Base-by-base conservation (phyloP, 2,113 vertebrate species). In the Pholis gunnellus region DNA sequence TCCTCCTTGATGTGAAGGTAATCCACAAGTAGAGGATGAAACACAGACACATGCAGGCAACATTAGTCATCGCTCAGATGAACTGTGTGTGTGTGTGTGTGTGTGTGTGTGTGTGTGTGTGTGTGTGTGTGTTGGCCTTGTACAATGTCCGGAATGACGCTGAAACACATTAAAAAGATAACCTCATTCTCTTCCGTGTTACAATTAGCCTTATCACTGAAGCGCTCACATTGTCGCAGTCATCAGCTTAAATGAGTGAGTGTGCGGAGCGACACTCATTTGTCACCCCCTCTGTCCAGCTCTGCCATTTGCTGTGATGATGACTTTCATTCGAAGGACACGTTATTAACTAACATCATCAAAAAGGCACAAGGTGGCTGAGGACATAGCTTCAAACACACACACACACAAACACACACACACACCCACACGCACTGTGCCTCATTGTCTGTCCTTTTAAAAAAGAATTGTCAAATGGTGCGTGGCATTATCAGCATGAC, bases 241-340 rank as follows among this genome's bases (percentile, higher is more conserved):
- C 68, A 72, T 80, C 25, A 73, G 71, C 46, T 68, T 20, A 31
- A 67, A 52, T 44, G 76, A 64, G 17, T 36, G n/a, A 29, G 29
- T 1, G 65, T 50, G 46, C 15, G 11, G 20, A 60, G 15, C 0
- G 34, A 59, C 42, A 59, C 34, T 46, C 67, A 52, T 34, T 60
- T 57, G 31, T 81, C 57, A 79, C 56, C 78, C 81, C 75, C 81
- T 69, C 31, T 54, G 38, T 63, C 57, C 68, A 14, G 38, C 65
- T 68, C 63, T 61, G 66, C 50, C 75, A 77, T 76, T 86, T 69
- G 48, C 59, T 65, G 38, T 22, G 69, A 75, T 60, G 71, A 83
- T 83, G 85, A 81, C 75, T 74, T 85, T 79, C 38, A 74, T 22
- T 52, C 31, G 71, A 63, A 82, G 83, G 78, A 75, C 79, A 54